Conservation (phyloP, 2,113 vertebrate species). For the Ciconia stormi region DNA sequence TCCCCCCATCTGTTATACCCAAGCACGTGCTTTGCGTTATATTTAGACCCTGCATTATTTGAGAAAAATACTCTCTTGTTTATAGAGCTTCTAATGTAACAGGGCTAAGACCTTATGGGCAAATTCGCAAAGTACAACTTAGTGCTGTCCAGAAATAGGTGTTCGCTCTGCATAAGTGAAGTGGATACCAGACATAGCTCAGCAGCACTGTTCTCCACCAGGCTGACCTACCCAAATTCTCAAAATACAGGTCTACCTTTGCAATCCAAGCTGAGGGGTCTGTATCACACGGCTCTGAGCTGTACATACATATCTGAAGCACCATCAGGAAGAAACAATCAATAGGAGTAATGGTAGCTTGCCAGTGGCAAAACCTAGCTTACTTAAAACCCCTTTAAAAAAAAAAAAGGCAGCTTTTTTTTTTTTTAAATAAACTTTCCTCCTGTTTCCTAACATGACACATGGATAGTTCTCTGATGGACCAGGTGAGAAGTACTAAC, state of each 20-base stretch:
- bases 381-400: not conserved
- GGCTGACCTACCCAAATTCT: not conserved
- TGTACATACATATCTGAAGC: fast-evolving
- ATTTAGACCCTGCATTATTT: not conserved
- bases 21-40: not conserved
- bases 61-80: not conserved
- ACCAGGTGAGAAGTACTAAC: not conserved
- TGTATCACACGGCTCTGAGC: not conserved
- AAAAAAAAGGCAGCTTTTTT: not conserved
- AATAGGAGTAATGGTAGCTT: not conserved
- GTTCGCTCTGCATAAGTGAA: not conserved
- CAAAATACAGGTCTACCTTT: not conserved
- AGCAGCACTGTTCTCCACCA: not conserved
- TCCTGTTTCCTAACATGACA: not conserved
- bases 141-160: not conserved
- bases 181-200: not conserved
- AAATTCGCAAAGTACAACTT: not conserved
- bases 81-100: not conserved
- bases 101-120: not conserved
- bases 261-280: not conserved
- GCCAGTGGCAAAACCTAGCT: not conserved
- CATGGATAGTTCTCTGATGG: not conserved
- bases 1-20: constrained; percentile 21
- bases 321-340: not conserved
- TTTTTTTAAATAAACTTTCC: not conserved